A percentile compares a stretch with the other conserved stretches of the same genome.
These are phyloP conservation scores for Pionites leucogaster DNA, from an alignment of 2,113 vertebrate species.

Conservation along the genomic window DNA sequence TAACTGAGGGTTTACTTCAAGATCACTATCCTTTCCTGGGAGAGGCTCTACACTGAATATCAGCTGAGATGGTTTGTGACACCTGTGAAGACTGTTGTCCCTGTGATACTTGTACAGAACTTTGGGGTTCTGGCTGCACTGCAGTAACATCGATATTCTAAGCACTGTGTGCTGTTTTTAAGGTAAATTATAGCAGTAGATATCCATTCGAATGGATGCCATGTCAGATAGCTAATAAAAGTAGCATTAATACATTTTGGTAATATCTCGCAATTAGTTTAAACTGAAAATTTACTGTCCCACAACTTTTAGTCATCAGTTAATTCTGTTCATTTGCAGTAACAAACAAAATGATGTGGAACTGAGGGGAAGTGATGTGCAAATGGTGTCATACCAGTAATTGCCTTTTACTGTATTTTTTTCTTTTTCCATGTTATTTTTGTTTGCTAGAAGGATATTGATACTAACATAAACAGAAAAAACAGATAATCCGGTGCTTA, in stretches of 20 bases:
- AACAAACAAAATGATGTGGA: background rate
- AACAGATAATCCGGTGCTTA: background rate
- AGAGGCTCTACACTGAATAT: background rate
- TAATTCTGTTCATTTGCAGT: background rate
- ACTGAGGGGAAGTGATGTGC: accelerated
- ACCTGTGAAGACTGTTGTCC: background rate
- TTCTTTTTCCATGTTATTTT: background rate
- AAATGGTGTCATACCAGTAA: background rate
- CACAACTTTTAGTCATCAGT: background rate
- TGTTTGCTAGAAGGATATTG: background rate
- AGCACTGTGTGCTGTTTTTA: background rate
- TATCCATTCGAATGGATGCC: background rate
- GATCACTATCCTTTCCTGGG: background rate
- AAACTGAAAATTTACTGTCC: background rate
- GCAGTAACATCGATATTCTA: background rate
- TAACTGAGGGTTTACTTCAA: background rate
- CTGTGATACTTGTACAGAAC: background rate
- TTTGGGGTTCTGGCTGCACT: background rate
- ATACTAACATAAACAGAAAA: background rate
- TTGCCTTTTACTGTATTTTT: background rate
- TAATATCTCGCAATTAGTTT: background rate
- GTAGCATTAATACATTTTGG: background rate
- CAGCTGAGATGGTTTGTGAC: background rate
- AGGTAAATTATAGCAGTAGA: background rate
- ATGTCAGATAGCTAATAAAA: background rate